Evolutionary conservation across 2,113 vertebrate species (phyloP), one percentile per base, ranked within the genome.

Genomic region (Daphoenositta chrysoptera): DNA sequence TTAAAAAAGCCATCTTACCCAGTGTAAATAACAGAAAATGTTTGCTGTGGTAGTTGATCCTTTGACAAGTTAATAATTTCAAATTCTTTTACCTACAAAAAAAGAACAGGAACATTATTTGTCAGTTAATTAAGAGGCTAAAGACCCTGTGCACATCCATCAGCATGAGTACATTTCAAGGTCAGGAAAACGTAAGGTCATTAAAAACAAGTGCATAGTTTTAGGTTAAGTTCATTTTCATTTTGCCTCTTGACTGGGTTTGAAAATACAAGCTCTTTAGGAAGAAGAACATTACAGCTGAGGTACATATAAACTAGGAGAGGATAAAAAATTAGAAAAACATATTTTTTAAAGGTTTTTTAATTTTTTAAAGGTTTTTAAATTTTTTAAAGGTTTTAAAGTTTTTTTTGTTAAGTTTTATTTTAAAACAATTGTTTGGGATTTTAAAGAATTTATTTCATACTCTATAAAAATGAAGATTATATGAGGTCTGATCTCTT

Each of bases 1-100:
- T 96, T 94, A 73, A 94, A 95, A 81, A 97, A 86, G 13, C 10
- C 63, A 42, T 89, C 70, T 95, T 91, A 76, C 11, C 20, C 63
- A 82, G 58, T 79, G 27, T 86, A 83, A 94, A 69, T 89, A 91
- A 83, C 17, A 76, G 60, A 92, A 90, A 64, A 91, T 85, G 1
- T 95, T 96, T 92, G 84, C 35, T 39, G 8, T 87, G 24, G 13
- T 21, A 40, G 13, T 24, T 83, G 83, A 90, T 89, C 84, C 24
- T 87, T 48, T 92, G 57, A 68, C 54, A 95, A 51, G 54, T 83
- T 92, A 83, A 66, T 63, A 92, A 95, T 95, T 96, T 95, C n/a
- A 92, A 86, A 88, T 89, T 84, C 11, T 40, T 91, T 93, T 63
- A 76, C 85, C 17, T 94, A 72, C 45, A 60, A 60, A 87, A 89